These are phyloP conservation scores for Patiria pectinifera DNA, from an alignment of 53 echinoderm and acorn worm species.

Conservation along the genomic window DNA sequence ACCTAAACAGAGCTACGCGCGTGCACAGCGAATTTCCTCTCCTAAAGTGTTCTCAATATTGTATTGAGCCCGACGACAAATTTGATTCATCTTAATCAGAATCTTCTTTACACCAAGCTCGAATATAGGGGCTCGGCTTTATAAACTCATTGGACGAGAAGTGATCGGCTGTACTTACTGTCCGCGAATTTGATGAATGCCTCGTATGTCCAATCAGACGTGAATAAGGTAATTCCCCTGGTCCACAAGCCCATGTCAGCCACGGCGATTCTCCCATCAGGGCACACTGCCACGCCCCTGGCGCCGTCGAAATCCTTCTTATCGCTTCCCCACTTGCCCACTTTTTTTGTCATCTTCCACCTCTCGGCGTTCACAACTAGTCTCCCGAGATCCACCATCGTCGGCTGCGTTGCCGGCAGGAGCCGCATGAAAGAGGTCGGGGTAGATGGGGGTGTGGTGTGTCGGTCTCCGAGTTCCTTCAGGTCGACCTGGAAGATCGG, in stretches of 20 bases:
- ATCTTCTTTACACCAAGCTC: no score
- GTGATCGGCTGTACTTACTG: constrained; percentile 18
- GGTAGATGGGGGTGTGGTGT: neutral
- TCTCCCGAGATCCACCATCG: constrained; percentile 22
- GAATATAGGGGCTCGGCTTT: neutral
- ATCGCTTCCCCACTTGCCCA: constrained; percentile 17
- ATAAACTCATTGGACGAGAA: neutral
- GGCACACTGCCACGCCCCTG: constrained; percentile 19
- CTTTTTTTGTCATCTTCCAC: constrained; percentile 34
- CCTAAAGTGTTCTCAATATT: no score
- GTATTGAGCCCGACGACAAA: no score
- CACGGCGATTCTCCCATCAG: constrained; percentile 28
- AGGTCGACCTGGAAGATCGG: constrained; percentile 11
- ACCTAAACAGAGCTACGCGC: no score
- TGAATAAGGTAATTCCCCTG: constrained; percentile 28
- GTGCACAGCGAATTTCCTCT: no score
- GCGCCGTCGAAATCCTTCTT: constrained; percentile 49
- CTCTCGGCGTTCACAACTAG: constrained; percentile 15
- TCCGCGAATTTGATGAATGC: constrained; percentile 19
- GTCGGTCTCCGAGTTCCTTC: neutral
- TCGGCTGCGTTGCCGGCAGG: neutral
- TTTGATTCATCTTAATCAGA: no score
- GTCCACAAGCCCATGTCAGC: constrained; percentile 52
- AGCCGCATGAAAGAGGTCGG: neutral
- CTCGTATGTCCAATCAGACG: constrained; percentile 37